phyloP scores from a whole-genome alignment of 2,797 vertebrate species.

The Falco peregrinus region DNA sequence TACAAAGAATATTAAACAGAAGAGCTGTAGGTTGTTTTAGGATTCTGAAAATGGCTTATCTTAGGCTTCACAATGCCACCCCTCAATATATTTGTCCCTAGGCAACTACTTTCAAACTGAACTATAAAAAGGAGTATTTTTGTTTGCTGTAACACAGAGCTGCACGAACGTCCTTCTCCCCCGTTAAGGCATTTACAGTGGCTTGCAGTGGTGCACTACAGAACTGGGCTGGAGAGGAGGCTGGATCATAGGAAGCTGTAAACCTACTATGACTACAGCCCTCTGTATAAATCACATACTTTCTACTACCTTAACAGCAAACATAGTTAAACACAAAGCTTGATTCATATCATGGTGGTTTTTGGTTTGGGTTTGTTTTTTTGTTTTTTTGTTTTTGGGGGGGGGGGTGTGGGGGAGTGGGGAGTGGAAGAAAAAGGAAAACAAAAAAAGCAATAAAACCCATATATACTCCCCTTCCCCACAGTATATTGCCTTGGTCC shows the following conservation, averaged over 20 bases:
- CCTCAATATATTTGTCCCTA: background rate
- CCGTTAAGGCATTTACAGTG: background rate
- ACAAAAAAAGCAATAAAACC: background rate
- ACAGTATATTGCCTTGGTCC: background rate
- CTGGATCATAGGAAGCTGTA: background rate
- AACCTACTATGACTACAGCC: background rate
- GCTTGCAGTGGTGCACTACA: background rate
- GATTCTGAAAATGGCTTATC: background rate
- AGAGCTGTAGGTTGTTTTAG: background rate
- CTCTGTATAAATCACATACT: background rate
- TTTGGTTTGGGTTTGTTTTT: background rate
- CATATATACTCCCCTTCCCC: background rate
- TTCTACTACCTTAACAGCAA: slow-evolving; percentile 33
- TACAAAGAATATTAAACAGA: slow-evolving; percentile 53
- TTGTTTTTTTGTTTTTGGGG: too few species aligned
- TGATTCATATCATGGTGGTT: background rate
- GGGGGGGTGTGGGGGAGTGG: too few species aligned
- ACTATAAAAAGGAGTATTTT: background rate
- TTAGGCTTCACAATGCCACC: background rate
- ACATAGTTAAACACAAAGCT: slow-evolving; percentile 24
- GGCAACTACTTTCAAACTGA: background rate
- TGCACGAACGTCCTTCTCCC: background rate
- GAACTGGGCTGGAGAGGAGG: background rate
- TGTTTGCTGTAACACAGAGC: background rate
- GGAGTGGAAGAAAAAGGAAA: background rate